phyloP scores from a whole-genome alignment of 2,797 vertebrate species.

The Pipistrellus pygmaeus region DNA sequence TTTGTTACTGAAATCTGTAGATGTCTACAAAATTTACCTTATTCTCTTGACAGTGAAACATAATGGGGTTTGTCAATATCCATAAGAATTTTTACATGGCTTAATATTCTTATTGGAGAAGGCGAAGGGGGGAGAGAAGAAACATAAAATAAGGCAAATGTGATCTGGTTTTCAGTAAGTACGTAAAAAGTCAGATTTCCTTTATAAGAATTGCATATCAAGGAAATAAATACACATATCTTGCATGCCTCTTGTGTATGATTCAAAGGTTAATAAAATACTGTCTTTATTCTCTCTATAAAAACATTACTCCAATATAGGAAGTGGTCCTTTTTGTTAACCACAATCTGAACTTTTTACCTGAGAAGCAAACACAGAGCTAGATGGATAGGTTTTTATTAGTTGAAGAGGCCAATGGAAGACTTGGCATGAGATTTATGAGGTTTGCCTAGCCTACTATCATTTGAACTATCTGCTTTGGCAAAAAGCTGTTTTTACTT shows the following conservation, averaged over 20 bases:
- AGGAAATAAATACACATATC: neutral
- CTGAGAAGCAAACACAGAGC: neutral
- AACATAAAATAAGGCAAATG: neutral
- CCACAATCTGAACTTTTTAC: conserved; percentile 49
- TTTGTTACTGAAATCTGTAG: neutral
- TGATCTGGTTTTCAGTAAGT: neutral
- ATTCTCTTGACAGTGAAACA: neutral
- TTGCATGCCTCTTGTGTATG: conserved; percentile 7
- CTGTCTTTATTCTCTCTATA: neutral
- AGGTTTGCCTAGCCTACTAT: neutral
- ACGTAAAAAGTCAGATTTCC: neutral
- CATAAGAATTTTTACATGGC: neutral
- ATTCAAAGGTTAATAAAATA: conserved; percentile 36
- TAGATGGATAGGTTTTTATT: conserved; percentile 10
- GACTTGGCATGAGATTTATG: neutral
- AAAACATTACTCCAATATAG: conserved; percentile 25
- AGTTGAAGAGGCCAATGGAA: neutral
- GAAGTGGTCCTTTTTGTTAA: conserved; percentile 27
- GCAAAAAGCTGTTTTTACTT: neutral
- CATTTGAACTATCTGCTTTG: neutral
- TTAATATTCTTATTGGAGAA: neutral
- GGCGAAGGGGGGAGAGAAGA: neutral
- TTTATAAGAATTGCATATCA: conserved; percentile 3
- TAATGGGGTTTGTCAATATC: neutral
- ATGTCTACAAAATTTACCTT: neutral